Base-by-base conservation (phyloP, 2,797 vertebrate species). In the Tragopan temminckii region DNA sequence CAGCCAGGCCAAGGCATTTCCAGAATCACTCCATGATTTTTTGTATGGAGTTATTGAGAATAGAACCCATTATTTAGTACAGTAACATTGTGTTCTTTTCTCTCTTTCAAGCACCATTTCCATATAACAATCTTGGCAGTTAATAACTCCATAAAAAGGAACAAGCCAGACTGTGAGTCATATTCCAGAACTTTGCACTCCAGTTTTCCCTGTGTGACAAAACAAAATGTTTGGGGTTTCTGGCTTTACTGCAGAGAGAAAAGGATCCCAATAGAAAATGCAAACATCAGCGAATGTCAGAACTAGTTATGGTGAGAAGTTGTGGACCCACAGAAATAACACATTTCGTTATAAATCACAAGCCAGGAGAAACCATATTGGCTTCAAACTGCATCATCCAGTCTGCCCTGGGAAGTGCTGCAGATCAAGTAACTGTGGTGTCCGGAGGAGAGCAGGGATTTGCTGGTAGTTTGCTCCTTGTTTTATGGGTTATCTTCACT, bases 81-180 rank as follows among this genome's bases (percentile, higher is more conserved):
- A 92, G 87, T 96, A 95, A 97, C 95, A 96, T 81, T 66, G 80
- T 97, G 95, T 97, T 95, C 96, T 95, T 94, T 95, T 93, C 91
- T 88, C 94, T 71, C 78, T 96, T 96, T 96, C 94, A 96, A 93
- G 64, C 87, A 83, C 77, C 95, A 91, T 96, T 97, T 96, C 95
- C 91, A 90, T 97, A 92, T 86, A 95, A 95, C 68, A 86, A 27
- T 95, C 89, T 96, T 97, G 97, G 97, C 97, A 97, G 88, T 85
- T 86, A 90, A 45, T 75, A 91, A 59, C 68, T 93, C 90, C 95
- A 94, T 93, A 95, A 96, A 95, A 95, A 80, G 48, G 92, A 90
- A 50, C 62, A 95, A 90, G 96, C 96, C 97, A 97, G 95, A 86
- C 89, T 95, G 88, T 97, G 97, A 97, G 91, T 97, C 97, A 97